These are phyloP conservation scores for Takifugu ocellatus DNA, from an alignment of 2,797 vertebrate species.

Conservation along the genomic window DNA sequence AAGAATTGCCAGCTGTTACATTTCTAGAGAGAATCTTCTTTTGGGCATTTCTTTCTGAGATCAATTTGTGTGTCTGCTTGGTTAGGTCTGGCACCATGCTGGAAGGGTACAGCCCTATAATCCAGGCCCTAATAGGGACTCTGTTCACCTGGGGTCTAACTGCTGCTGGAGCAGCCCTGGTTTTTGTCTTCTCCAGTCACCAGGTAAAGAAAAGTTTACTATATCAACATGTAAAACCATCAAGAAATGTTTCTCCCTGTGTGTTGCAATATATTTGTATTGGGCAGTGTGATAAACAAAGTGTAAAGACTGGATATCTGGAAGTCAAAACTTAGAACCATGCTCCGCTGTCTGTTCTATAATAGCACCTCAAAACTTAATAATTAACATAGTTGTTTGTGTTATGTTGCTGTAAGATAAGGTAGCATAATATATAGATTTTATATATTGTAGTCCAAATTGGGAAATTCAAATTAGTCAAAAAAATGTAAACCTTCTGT, in stretches of 20 bases:
- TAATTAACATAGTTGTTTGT: not conserved
- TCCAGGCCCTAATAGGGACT: slow-evolving; percentile 88
- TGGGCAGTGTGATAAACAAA: not conserved
- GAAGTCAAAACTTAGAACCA: no score
- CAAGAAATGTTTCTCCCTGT: not conserved
- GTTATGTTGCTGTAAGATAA: not conserved
- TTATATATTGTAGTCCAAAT: no score
- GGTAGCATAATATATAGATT: no score
- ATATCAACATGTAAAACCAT: not conserved
- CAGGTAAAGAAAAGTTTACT: slow-evolving; percentile 72
- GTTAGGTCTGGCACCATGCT: slow-evolving; percentile 79
- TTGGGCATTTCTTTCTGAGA: not conserved
- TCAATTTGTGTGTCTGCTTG: slow-evolving; percentile 11
- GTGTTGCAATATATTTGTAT: not conserved
- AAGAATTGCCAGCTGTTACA: no score
- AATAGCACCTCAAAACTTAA: not conserved
- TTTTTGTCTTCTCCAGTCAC: slow-evolving; percentile 87
- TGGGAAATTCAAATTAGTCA: no score
- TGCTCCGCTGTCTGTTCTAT: not conserved
- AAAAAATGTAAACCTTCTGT: no score
- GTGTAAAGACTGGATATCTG: not conserved
- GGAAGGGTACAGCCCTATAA: slow-evolving; percentile 78
- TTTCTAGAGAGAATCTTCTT: no score
- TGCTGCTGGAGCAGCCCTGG: slow-evolving; percentile 86
- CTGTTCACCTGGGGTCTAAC: slow-evolving; percentile 93